Conservation (phyloP, 2,888 invertebrate species). For the Lathronympha strigana region DNA sequence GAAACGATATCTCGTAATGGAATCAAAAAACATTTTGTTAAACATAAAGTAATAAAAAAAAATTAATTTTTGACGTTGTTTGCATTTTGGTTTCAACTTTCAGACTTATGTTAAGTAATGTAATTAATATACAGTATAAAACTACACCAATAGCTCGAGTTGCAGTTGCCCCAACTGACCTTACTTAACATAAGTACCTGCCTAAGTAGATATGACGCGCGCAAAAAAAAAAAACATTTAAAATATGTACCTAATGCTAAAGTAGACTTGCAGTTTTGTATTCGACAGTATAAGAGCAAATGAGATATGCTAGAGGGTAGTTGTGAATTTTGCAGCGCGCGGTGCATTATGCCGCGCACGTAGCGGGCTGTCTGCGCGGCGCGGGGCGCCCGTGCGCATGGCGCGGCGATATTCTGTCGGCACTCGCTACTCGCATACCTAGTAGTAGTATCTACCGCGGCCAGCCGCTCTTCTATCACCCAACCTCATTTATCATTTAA, state of each 20-base stretch:
- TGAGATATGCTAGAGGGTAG: constrained; percentile 78
- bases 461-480: constrained; percentile 68
- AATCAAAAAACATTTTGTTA: no score
- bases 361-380: constrained; percentile 75
- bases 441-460: constrained; percentile 43
- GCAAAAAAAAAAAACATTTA: constrained; percentile 2
- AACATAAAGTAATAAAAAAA: no score
- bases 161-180: neutral
- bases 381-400: constrained; percentile 50
- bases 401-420: constrained; percentile 61
- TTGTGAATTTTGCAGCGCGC: constrained; percentile 80
- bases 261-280: constrained; percentile 23
- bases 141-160: no score
- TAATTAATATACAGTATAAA: no score
- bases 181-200: neutral
- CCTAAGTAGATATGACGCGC: neutral
- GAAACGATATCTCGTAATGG: no score
- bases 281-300: constrained; percentile 71
- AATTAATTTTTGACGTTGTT: no score
- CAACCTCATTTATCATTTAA: constrained; percentile 78
- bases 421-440: constrained; percentile 48
- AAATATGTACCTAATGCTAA: constrained; percentile 9
- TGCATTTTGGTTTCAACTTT: no score
- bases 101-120: no score
- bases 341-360: constrained; percentile 82